Conservation (phyloP, 2,113 vertebrate species). For the Litocranius walleri region DNA sequence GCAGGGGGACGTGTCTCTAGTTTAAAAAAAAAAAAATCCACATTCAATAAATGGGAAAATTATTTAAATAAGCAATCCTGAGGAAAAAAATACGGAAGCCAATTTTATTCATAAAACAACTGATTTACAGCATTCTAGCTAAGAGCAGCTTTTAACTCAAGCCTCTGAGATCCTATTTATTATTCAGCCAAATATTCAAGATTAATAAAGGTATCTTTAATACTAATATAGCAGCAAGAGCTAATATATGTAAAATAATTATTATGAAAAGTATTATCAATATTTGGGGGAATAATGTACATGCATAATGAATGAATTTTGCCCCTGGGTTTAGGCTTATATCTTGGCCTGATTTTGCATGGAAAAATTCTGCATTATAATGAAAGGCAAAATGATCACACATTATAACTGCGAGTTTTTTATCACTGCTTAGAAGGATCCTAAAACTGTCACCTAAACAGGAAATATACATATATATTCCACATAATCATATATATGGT, state of each 20-base stretch:
- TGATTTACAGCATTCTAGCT: slow-evolving; percentile 65
- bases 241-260: slow-evolving; percentile 93
- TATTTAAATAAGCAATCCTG: slow-evolving; percentile 74
- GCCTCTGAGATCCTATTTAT: slow-evolving; percentile 73
- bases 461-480: slow-evolving; percentile 70
- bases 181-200: slow-evolving; percentile 79
- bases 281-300: slow-evolving; percentile 91
- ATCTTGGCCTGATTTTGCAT: slow-evolving; percentile 86
- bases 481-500: slow-evolving; percentile 39
- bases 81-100: slow-evolving; percentile 69
- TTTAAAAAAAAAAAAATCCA: not conserved
- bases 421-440: slow-evolving; percentile 79
- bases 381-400: slow-evolving; percentile 88
- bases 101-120: slow-evolving; percentile 68
- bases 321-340: slow-evolving; percentile 88
- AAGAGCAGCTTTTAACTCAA: slow-evolving; percentile 69
- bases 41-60: slow-evolving; percentile 68
- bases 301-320: slow-evolving; percentile 93
- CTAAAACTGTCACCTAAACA: slow-evolving; percentile 82
- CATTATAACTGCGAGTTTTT: slow-evolving; percentile 80
- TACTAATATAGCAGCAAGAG: slow-evolving; percentile 86
- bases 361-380: slow-evolving; percentile 83
- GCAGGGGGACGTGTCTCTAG: not conserved
- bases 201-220: slow-evolving; percentile 90
- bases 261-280: slow-evolving; percentile 91